Evolutionary conservation across 2,888 invertebrate species (phyloP).

Genomic region (Carabus problematicus): DNA sequence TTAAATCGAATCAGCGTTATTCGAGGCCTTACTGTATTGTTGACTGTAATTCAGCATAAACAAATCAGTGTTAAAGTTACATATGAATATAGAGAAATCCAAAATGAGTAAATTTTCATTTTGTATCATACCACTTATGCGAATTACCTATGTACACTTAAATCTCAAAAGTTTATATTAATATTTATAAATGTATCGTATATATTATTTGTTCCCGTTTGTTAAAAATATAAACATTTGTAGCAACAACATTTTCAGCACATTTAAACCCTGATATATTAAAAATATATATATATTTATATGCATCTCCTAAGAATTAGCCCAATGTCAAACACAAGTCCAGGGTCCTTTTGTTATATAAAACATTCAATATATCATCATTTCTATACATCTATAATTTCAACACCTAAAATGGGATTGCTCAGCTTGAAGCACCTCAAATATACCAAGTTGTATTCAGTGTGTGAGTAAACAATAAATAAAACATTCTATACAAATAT

Average conservation of each 20-base stretch:
- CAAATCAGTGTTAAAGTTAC: too few species aligned
- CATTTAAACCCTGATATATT: slow-evolving; percentile 31
- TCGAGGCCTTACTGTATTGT: too few species aligned
- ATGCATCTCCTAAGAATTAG: not conserved
- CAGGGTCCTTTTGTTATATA: not conserved
- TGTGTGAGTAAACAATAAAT: too few species aligned
- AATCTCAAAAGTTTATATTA: slow-evolving; percentile 8
- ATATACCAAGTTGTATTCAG: too few species aligned
- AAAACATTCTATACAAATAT: slow-evolving; percentile 1
- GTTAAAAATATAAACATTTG: slow-evolving; percentile 37
- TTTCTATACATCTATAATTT: not conserved
- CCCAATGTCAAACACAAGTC: not conserved
- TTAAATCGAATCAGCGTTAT: too few species aligned
- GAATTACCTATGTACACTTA: slow-evolving; percentile 27
- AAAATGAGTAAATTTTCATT: too few species aligned
- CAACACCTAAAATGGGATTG: too few species aligned
- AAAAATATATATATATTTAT: slow-evolving; percentile 21
- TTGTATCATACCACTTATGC: too few species aligned
- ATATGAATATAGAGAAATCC: too few species aligned
- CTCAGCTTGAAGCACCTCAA: too few species aligned
- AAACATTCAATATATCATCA: slow-evolving; percentile 1
- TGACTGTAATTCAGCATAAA: too few species aligned
- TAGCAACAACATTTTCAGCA: slow-evolving; percentile 25
- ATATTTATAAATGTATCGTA: not conserved
- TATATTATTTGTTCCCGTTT: slow-evolving; percentile 34